phyloP scores from a whole-genome alignment of 2,888 invertebrate genomes.

The Priocnemis perturbator region DNA sequence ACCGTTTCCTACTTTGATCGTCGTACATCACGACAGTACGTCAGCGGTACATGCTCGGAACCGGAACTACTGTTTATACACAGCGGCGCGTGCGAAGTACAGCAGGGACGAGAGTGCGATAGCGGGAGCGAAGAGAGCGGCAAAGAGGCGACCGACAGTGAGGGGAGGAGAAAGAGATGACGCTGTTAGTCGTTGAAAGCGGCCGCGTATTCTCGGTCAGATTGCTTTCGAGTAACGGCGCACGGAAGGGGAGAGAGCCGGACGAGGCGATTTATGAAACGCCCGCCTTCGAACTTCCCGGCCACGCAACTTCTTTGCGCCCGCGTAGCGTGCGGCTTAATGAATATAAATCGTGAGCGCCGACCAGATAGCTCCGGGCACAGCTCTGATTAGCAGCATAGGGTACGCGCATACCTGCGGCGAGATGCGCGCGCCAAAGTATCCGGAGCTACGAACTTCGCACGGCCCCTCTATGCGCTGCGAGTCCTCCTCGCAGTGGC shows the following conservation, averaged over 20 bases:
- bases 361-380: conserved; percentile 25
- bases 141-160: not conserved
- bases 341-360: conserved; percentile 46
- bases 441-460: not conserved
- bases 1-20: no score
- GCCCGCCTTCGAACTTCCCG: conserved; percentile 37
- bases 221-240: conserved; percentile 22
- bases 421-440: conserved; percentile 17
- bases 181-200: not conserved
- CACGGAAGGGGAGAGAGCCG: conserved; percentile 16
- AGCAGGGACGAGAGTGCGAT: not conserved
- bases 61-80: not conserved
- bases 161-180: not conserved
- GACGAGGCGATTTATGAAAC: conserved; percentile 45
- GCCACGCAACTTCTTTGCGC: conserved; percentile 38
- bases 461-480: no score
- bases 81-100: no score
- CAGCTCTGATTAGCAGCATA: conserved; percentile 43
- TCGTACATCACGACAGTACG: not conserved
- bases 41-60: not conserved
- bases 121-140: not conserved
- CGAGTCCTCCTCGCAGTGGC: no score
- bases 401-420: conserved; percentile 32
- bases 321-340: conserved; percentile 38
- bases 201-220: conserved; percentile 23